Evolutionary conservation across 2,113 vertebrate species (phyloP).

Genomic region (Poecile atricapillus): DNA sequence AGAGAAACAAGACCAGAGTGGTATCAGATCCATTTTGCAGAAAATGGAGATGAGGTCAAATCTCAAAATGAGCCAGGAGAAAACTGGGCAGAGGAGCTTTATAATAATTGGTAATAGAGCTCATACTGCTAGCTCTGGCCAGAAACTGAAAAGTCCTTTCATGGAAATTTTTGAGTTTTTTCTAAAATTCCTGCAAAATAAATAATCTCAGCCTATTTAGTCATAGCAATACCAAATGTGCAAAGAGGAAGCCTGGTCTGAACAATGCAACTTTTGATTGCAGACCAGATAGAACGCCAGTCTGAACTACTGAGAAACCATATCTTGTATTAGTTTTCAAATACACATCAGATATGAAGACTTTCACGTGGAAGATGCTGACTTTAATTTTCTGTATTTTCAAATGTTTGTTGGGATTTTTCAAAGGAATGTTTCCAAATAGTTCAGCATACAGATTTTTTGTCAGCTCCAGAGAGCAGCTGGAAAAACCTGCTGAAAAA

Average conservation of each 20-base stretch:
- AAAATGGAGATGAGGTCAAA: background rate
- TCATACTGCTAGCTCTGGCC: background rate
- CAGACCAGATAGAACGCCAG: background rate
- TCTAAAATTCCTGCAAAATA: background rate
- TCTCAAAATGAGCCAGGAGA: background rate
- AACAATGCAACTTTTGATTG: background rate
- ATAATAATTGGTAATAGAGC: background rate
- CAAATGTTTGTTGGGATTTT: background rate
- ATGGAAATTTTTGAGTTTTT: rapidly evolving
- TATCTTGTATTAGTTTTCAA: background rate
- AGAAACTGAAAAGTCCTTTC: background rate
- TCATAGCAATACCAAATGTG: background rate
- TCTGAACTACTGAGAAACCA: background rate
- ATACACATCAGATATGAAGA: background rate
- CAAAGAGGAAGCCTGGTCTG: background rate
- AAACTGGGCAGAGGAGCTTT: background rate
- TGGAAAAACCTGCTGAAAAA: background rate
- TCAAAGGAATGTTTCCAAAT: background rate
- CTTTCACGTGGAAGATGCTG: background rate
- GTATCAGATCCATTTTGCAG: background rate
- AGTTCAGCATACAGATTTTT: background rate
- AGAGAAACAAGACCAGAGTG: background rate
- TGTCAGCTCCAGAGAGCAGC: background rate
- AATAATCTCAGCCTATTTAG: background rate
- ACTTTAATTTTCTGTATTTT: background rate